Conservation (phyloP, 2,113 vertebrate genomes). For the Cyphomyrus plagiostoma region DNA sequence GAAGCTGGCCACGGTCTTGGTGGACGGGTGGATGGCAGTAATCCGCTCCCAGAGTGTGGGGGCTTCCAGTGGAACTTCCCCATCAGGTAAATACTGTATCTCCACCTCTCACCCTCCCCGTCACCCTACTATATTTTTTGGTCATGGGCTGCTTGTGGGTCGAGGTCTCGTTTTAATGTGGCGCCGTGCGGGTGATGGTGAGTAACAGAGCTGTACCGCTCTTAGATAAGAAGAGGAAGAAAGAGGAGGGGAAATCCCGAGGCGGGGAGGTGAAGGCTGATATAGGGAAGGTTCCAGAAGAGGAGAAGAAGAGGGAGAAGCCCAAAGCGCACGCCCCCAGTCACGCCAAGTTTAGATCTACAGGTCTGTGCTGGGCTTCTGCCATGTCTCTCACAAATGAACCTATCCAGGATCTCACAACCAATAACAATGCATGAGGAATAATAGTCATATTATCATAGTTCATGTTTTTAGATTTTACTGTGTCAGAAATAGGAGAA, state of each 20-base stretch:
- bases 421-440: not conserved
- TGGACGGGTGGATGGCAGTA: slow-evolving; percentile 88
- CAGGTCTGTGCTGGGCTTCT: slow-evolving; percentile 55
- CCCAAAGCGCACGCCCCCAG: slow-evolving; percentile 88
- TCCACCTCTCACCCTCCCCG: not conserved
- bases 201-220: not conserved
- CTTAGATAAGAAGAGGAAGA: slow-evolving; percentile 78
- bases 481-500: not conserved
- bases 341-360: slow-evolving; percentile 87
- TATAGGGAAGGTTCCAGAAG: slow-evolving; percentile 58
- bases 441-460: not conserved
- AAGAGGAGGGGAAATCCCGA: slow-evolving; percentile 72
- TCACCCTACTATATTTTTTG: not conserved
- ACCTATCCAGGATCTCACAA: not conserved
- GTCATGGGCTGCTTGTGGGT: not conserved
- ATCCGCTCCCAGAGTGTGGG: slow-evolving; percentile 85
- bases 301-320: slow-evolving; percentile 85
- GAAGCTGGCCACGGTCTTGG: slow-evolving; percentile 77
- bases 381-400: not conserved
- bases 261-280: slow-evolving; percentile 53
- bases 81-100: slow-evolving; percentile 49
- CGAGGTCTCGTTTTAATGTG: not conserved
- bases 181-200: not conserved
- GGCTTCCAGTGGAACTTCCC: slow-evolving; percentile 46
- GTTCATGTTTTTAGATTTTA: not conserved